Evolutionary conservation across 2,888 invertebrate genomes (phyloP), one percentile per base, ranked within the genome.

Genomic region (Stegana nigrithorax): DNA sequence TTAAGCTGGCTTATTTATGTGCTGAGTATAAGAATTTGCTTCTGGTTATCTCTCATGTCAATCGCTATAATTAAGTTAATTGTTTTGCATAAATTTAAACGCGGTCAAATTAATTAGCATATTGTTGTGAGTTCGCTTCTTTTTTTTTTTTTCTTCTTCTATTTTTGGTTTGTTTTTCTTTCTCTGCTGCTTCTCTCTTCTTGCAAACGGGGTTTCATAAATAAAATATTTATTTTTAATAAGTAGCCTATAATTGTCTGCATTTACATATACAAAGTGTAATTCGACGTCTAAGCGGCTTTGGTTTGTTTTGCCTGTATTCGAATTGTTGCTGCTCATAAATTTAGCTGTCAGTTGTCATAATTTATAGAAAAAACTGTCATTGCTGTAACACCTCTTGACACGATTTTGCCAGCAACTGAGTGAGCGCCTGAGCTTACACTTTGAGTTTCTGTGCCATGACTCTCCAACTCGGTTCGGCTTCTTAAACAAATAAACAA

Each of bases 311-410:
- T 4, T 6, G 5, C 4, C 10, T 36, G 10, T 4, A 47, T 29
- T 26, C 25, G 42, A 78, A 73, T 68, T 78, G 68, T 67, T 78
- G 73, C 66, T 75, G 72, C 78, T 76, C 77, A 77, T 81, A 79
- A 79, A 77, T 77, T 74, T 72, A 69, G 70, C 74, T 75, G 74
- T 68, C 78, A 71, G 78, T 71, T 80, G 77, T 81, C 81, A 75
- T 78, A 80, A 78, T 81, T 81, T 80, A 78, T 80, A 73, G 79
- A 80, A 80, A 70, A 56, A 73, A 70, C 72, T 81, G 78, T 75
- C 81, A 80, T 67, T 70, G 71, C 68, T 62, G 71, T 67, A 78
- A 81, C 80, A 80, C 81, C 80, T 80, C 68, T 64, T 59, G 72
- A 75, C 78, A 79, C 73, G 75, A 74, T 75, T 81, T 75, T 60